Conservation (phyloP, 2,888 invertebrate species). For the Drosophila macrothrix region DNA sequence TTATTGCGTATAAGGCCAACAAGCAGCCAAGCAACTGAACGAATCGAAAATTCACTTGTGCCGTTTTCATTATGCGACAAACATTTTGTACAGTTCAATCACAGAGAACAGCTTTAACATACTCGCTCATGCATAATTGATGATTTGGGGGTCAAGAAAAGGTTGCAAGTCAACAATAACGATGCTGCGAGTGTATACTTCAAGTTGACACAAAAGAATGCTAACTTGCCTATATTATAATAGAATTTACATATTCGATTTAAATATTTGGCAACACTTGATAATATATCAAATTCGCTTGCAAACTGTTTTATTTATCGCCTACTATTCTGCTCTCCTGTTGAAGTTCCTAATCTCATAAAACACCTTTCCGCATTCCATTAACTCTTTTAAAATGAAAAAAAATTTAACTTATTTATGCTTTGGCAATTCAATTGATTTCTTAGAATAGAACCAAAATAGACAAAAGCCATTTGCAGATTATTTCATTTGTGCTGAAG, state of each 20-base stretch:
- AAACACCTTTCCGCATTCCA: background rate
- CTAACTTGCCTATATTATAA: background rate
- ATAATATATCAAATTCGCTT: background rate
- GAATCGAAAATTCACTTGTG: background rate
- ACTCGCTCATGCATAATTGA: conserved; percentile 53
- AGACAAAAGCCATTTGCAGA: background rate
- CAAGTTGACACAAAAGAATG: background rate
- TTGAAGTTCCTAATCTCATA: background rate
- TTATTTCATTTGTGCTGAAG: background rate
- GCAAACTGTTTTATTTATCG: background rate
- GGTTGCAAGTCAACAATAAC: conserved; percentile 21
- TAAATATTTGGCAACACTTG: background rate
- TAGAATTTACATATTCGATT: background rate
- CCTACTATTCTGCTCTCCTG: background rate
- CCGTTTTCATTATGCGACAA: conserved; percentile 56
- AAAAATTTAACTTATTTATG: background rate
- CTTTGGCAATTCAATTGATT: background rate
- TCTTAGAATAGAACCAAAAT: background rate
- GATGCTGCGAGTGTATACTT: background rate
- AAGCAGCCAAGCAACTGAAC: conserved; percentile 15
- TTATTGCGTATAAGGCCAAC: conserved; percentile 33
- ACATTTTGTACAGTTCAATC: conserved; percentile 53
- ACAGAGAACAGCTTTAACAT: conserved; percentile 32
- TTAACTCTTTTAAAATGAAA: background rate
- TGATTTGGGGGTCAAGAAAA: conserved; percentile 48